A percentile compares a stretch with the other conserved stretches of the same genome.
Conservation (phyloP, 2,888 invertebrate genomes). For the Rhaphigaster nebulosa region DNA sequence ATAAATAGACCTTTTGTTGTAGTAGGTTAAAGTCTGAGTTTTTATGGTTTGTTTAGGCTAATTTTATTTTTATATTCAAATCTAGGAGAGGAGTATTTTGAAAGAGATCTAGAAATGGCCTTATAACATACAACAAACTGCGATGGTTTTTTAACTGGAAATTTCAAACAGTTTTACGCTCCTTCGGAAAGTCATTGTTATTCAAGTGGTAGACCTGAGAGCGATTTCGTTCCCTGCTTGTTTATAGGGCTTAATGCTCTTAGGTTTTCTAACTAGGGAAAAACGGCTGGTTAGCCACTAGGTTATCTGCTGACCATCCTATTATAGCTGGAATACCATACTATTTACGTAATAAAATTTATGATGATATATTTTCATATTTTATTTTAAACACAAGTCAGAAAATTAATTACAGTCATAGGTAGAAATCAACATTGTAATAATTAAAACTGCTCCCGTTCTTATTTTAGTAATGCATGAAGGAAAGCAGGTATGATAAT, state of each 20-base stretch:
- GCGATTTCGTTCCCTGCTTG: neutral
- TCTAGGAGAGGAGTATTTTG: neutral
- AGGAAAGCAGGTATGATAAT: too few species aligned
- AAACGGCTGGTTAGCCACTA: neutral
- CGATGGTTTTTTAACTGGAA: neutral
- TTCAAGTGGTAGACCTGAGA: neutral
- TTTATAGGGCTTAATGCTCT: neutral
- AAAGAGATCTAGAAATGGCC: neutral
- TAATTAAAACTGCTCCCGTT: too few species aligned
- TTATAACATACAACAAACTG: neutral
- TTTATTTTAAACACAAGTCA: too few species aligned
- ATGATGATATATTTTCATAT: too few species aligned
- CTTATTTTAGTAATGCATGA: too few species aligned
- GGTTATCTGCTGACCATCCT: neutral
- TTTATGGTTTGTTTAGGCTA: constrained; percentile 24
- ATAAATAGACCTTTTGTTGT: neutral
- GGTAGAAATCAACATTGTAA: too few species aligned
- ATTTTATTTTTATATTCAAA: constrained; percentile 22
- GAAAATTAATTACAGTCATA: too few species aligned
- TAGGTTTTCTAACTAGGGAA: neutral
- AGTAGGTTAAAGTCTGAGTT: neutral
- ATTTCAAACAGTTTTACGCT: neutral
- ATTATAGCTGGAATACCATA: neutral
- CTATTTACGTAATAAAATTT: too few species aligned
- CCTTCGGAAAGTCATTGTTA: neutral